These are phyloP conservation scores for Calonectris borealis DNA, from an alignment of 2,113 vertebrate species.

Conservation along the genomic window DNA sequence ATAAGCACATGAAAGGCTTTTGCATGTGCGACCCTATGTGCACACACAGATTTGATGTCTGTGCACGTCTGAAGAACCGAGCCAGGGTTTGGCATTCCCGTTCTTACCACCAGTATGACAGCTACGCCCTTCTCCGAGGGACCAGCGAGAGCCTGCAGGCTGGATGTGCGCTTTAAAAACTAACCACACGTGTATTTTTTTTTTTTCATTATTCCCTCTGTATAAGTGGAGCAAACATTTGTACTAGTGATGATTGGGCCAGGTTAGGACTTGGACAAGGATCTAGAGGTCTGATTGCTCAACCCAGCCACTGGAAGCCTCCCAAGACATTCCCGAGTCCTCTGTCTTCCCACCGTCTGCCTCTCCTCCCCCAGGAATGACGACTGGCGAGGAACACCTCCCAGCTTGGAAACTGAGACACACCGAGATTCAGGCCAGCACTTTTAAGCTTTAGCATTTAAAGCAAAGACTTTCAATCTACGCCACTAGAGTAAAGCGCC, in stretches of 20 bases:
- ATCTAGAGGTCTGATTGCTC: conserved; percentile 33
- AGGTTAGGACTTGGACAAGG: conserved; percentile 37
- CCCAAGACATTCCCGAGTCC: conserved; percentile 31
- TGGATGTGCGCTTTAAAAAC: neutral
- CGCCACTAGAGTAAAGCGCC: neutral
- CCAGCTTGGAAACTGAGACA: neutral
- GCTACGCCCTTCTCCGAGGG: neutral
- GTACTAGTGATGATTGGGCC: neutral
- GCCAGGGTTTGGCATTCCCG: neutral
- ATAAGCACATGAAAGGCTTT: neutral
- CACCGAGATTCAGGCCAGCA: neutral
- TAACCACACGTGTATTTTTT: neutral
- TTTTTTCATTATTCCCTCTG: neutral
- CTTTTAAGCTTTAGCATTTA: neutral
- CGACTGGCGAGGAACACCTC: neutral
- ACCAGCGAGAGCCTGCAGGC: neutral
- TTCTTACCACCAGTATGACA: neutral
- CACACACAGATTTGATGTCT: neutral
- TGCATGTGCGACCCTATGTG: neutral
- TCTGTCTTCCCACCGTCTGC: conserved; percentile 53
- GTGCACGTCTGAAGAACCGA: neutral
- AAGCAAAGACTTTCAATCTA: conserved; percentile 18
- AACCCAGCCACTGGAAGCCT: conserved; percentile 27
- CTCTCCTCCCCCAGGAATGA: conserved; percentile 42
- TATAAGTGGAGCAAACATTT: neutral